These are phyloP conservation scores for Mastacembelus armatus DNA, from an alignment of 2,797 vertebrate genomes.

Conservation along the genomic window DNA sequence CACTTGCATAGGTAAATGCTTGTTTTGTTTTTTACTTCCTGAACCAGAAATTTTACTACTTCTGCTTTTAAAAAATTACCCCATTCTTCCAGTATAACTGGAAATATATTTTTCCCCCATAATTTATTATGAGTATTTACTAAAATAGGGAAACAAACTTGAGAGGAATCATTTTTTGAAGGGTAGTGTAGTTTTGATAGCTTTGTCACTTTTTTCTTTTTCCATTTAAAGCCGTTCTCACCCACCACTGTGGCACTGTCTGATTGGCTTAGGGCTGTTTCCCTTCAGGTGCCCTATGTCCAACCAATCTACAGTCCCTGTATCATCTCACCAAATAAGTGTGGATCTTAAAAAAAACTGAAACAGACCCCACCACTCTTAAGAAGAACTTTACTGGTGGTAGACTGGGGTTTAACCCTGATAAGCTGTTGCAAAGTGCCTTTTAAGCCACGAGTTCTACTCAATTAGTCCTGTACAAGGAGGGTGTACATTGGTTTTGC, in stretches of 20 bases:
- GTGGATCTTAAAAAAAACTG: not conserved
- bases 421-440: constrained; percentile 62
- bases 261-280: not conserved
- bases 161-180: not conserved
- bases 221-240: too few relatives aligned
- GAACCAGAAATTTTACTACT: too few relatives aligned
- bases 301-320: not conserved
- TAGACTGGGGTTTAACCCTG: constrained; percentile 38
- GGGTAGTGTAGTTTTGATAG: not conserved
- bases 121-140: not conserved
- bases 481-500: constrained; percentile 57
- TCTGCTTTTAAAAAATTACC: too few relatives aligned
- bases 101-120: not conserved
- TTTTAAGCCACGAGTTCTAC: constrained; percentile 58
- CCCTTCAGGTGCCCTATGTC: not conserved
- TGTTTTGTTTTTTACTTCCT: too few relatives aligned
- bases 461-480: constrained; percentile 65
- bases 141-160: not conserved
- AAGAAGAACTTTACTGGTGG: constrained; percentile 18
- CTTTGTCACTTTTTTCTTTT: too few relatives aligned
- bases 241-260: not conserved
- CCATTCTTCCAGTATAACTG: too few relatives aligned
- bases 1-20: too few relatives aligned
- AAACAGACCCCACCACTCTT: not conserved
- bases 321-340: not conserved